These are phyloP conservation scores for Apamea anceps DNA, from an alignment of 2,888 invertebrate species.

Conservation along the genomic window DNA sequence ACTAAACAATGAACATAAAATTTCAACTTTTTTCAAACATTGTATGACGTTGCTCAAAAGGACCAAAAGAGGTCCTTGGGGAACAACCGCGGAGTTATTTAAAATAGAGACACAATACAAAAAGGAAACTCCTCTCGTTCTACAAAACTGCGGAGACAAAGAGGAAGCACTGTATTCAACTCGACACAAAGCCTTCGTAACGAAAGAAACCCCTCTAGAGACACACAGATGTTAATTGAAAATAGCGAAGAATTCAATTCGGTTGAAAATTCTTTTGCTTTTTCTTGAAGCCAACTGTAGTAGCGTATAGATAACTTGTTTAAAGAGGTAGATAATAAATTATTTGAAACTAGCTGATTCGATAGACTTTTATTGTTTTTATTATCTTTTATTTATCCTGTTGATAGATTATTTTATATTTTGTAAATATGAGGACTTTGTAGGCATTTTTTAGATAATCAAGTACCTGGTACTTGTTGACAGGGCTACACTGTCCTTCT, in stretches of 20 bases:
- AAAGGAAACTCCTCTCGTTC: constrained; percentile 49
- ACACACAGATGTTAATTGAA: constrained; percentile 76
- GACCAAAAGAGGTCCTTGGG: constrained; percentile 31
- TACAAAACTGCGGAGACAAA: constrained; percentile 60
- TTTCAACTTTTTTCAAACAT: neutral
- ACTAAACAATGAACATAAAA: neutral
- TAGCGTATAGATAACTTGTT: neutral
- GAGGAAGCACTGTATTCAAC: constrained; percentile 61
- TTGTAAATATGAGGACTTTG: no score
- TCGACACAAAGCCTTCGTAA: constrained; percentile 67
- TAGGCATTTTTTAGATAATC: no score
- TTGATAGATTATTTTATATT: no score
- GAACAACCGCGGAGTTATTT: constrained; percentile 42
- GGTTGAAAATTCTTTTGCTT: constrained; percentile 55
- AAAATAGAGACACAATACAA: constrained; percentile 55
- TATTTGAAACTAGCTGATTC: neutral
- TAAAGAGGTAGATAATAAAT: neutral
- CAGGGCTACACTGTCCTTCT: no score
- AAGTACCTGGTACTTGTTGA: no score
- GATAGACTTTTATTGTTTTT: neutral
- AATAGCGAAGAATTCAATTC: constrained; percentile 74
- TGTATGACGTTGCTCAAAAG: constrained; percentile 11
- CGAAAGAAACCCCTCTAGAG: constrained; percentile 66
- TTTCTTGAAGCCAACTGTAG: constrained; percentile 12
- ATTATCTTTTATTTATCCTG: no score